Percentiles rank a stretch among this genome's conserved stretches.
Conservation (phyloP, 2,888 invertebrate species). For the Romanomermis culicivorax region DNA sequence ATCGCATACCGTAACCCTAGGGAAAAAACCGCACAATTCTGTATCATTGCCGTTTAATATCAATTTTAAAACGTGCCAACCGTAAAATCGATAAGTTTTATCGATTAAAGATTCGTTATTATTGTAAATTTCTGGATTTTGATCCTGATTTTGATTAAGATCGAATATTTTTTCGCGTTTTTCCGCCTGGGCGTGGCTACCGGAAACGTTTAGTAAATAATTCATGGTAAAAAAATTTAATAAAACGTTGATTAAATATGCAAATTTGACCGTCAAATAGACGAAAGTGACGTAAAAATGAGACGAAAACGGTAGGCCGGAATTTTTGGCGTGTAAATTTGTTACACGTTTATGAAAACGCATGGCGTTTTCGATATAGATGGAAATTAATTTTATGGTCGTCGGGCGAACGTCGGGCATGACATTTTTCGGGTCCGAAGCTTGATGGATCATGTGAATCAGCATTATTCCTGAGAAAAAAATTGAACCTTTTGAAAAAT, state of each 20-base stretch:
- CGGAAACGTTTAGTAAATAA: background rate
- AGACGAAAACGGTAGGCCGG: slow-evolving; percentile 19
- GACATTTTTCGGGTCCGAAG: slow-evolving; percentile 27
- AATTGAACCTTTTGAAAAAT: too few species aligned
- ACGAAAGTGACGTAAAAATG: slow-evolving; percentile 26
- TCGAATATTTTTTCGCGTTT: background rate
- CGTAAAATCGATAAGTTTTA: too few species aligned
- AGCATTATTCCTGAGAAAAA: slow-evolving; percentile 21
- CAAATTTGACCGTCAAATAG: slow-evolving; percentile 24
- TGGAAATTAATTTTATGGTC: slow-evolving; percentile 22
- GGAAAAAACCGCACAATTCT: background rate
- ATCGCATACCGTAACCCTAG: background rate
- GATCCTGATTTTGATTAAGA: too few species aligned
- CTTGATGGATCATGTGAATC: slow-evolving; percentile 23
- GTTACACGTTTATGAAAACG: slow-evolving; percentile 25
- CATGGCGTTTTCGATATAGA: slow-evolving; percentile 26
- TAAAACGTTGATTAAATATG: slow-evolving; percentile 23
- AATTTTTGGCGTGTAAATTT: slow-evolving; percentile 16
- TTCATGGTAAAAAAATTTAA: slow-evolving; percentile 24
- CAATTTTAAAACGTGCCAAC: background rate
- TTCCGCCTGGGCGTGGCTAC: too few species aligned
- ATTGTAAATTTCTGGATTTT: too few species aligned
- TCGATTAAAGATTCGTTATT: too few species aligned
- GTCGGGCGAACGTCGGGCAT: slow-evolving; percentile 24
- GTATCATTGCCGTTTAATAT: background rate